phyloP scores from a whole-genome alignment of 2,113 vertebrate genomes.

The Hystrix cristata region DNA sequence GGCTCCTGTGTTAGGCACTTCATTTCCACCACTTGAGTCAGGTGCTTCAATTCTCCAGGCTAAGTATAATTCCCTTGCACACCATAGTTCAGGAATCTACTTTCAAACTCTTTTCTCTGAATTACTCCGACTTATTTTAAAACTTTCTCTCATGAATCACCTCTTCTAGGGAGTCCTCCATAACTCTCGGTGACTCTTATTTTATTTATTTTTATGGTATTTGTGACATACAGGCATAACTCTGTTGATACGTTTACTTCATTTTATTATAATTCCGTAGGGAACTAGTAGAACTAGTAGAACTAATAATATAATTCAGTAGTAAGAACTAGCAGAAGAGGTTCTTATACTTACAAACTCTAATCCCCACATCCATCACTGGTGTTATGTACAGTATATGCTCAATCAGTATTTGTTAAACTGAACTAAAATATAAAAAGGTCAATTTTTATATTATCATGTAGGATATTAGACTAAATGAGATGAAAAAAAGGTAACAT shows the following conservation, averaged over 20 bases:
- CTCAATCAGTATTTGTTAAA: neutral
- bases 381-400: neutral
- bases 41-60: neutral
- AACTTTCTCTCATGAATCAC: neutral
- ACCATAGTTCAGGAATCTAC: neutral
- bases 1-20: neutral
- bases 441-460: neutral
- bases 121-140: neutral
- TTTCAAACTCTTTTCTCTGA: neutral
- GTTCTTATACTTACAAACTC: neutral
- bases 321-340: neutral
- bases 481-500: neutral
- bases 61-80: neutral
- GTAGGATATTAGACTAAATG: neutral
- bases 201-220: neutral
- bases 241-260: neutral
- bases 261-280: neutral
- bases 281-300: too few relatives aligned
- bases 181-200: neutral
- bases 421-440: constrained; percentile 2
- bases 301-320: too few relatives aligned
- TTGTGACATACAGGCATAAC: neutral
- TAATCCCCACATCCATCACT: neutral
- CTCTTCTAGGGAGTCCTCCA: neutral
- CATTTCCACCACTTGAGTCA: neutral